phyloP scores from a whole-genome alignment of 1,140 invertebrate genomes.

The Tetramorium parvispinum region DNA sequence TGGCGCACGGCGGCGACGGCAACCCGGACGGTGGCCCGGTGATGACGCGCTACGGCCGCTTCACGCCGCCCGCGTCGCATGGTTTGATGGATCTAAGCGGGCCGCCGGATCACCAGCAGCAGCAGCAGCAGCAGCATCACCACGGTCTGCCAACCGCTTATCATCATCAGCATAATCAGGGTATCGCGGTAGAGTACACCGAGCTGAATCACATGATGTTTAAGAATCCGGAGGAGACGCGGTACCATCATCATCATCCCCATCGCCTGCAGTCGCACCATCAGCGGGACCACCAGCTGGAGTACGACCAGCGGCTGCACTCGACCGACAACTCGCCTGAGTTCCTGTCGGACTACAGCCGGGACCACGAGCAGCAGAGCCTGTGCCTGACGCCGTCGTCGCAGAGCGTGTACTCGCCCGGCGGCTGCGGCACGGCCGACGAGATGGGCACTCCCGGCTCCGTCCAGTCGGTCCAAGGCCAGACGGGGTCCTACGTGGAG shows the following conservation, averaged over 20 bases:
- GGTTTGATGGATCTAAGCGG: conserved; percentile 79
- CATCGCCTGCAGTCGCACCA: not conserved
- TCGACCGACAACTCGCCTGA: conserved; percentile 43
- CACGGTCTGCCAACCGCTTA: conserved; percentile 42
- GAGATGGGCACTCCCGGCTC: not conserved
- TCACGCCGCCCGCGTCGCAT: conserved; percentile 75
- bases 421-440: not conserved
- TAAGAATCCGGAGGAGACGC: conserved; percentile 63
- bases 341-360: conserved; percentile 52
- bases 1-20: conserved; percentile 70
- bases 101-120: conserved; percentile 46
- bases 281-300: conserved; percentile 61
- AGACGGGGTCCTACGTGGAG: conserved; percentile 59
- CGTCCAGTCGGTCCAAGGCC: conserved; percentile 63
- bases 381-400: conserved; percentile 15
- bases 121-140: conserved; percentile 50
- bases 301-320: conserved; percentile 63
- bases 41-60: conserved; percentile 72
- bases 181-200: conserved; percentile 56
- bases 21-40: conserved; percentile 79
- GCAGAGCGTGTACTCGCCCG: conserved; percentile 23
- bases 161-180: conserved; percentile 62
- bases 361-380: conserved; percentile 11
- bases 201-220: conserved; percentile 67
- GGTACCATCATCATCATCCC: conserved; percentile 62